Evolutionary conservation across 2,888 invertebrate species (phyloP), one percentile per base, ranked within the genome.

Genomic region (Acheta domesticus): DNA sequence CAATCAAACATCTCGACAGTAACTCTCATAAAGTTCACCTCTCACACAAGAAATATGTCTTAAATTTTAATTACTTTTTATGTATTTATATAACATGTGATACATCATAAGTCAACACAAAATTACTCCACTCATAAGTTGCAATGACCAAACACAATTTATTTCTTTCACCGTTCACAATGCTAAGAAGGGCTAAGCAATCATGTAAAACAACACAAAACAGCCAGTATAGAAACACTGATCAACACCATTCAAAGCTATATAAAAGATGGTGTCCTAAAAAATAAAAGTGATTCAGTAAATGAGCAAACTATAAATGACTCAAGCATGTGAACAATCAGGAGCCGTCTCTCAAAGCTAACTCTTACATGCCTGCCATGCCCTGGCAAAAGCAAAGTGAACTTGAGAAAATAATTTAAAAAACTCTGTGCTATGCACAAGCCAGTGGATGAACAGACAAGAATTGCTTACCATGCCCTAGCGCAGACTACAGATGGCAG

Each of bases 401-500:
- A 62, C 62, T 8, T 62, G 62, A n/a, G 62, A n/a, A 62, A 62
- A 62, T 16, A 62, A 5, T 62, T 19, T 14, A 12, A 62, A 62
- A 62, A 62, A 19, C n/a, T 19, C 62, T 19, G 16, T n/a, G 62
- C 62, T 62, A 19, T 62, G 14, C 14, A 19, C 62, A 62, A 62
- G 62, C 62, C n/a, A 62, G n/a, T 14, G n/a, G 62, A 62, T 62
- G n/a, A 62, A 62, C 14, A n/a, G 62, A 16, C 14, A 62, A 62
- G 5, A 36, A 36, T 36, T 19, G 62, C 62, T 62, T 62, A 62
- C 62, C 62, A 62, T 62, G 62, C 62, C 62, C 62, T 62, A 62
- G n/a, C 62, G 62, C 62, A 62, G 62, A 62, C 62, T 62, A 62
- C 62, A 62, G 62, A 62, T 62, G 62, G 62, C 62, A 62, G n/a